Base-by-base conservation (phyloP, 30 jellyfish, hydroid and myxozoan species). In the Aurelia sp. region DNA sequence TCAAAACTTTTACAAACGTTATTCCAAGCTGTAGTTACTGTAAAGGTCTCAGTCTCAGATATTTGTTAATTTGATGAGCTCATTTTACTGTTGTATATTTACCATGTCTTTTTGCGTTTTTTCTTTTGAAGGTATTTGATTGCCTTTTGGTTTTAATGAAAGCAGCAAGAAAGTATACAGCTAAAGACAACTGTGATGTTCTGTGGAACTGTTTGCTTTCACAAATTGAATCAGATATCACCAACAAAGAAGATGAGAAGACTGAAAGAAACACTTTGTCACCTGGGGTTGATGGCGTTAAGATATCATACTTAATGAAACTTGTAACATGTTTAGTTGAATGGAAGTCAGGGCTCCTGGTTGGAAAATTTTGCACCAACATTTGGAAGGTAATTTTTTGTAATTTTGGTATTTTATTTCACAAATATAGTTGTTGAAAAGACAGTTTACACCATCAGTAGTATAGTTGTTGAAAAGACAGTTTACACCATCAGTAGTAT, bases 291-390 rank as follows among this genome's bases (percentile, higher is more conserved):
- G 55, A 44, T 44, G 55, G 55, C 15, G 7, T 44, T 2, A 44
- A 44, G 55, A 44, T 44, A 44, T 44, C 55, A 44, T n/a, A 57
- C 18, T 22, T 69, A 13, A 30, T 82, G 65, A 58, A 59, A 31
- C 61, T 82, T 18, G 6, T 82, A 51, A 82, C 61, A 15, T 22
- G 60, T 33, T 4, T 82, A 27, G 85, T 82, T 8, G 79, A 69
- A 13, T 82, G 91, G 91, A 82, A 82, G n/a, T 69, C 78, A 51
- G 91, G 91, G 35, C 20, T 35, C 2, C 59, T 82, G 7, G 22
- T 82, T 15, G 74, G 76, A 18, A 37, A 31, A 10, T 58, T 21
- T 60, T 20, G 63, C 50, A 40, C 37, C n/a, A 31, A 71, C 11
- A 37, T 82, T 22, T 60, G 50, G 79, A 23, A 67, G 91, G 91